These are phyloP conservation scores for Rhagium mordax DNA, from an alignment of 2,888 invertebrate genomes.

Conservation along the genomic window DNA sequence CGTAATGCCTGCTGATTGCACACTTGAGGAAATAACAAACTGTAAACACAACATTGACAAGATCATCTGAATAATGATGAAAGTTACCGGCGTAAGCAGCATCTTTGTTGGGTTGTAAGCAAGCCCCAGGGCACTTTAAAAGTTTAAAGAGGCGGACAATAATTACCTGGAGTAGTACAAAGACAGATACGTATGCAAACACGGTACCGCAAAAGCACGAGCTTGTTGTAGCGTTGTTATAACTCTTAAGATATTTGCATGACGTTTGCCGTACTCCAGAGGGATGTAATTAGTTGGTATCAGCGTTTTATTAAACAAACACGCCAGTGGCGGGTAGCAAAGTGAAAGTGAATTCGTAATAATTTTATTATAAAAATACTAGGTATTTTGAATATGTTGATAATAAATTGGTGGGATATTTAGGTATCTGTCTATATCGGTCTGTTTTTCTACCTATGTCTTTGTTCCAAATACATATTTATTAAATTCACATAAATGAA, in stretches of 20 bases:
- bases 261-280: slow-evolving; percentile 48
- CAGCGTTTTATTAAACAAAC: slow-evolving; percentile 59
- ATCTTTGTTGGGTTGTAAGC: slow-evolving; percentile 40
- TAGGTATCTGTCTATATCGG: too few relatives aligned
- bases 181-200: slow-evolving; percentile 45
- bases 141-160: slow-evolving; percentile 39
- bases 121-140: slow-evolving; percentile 37
- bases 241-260: slow-evolving; percentile 53
- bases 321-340: background rate
- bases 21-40: background rate
- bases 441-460: too few relatives aligned
- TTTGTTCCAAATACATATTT: too few relatives aligned
- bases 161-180: slow-evolving; percentile 41
- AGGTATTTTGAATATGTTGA: too few relatives aligned
- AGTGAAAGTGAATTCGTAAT: background rate
- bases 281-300: slow-evolving; percentile 57
- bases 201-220: slow-evolving; percentile 45
- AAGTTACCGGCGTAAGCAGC: background rate
- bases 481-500: too few relatives aligned
- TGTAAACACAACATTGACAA: background rate
- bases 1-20: background rate
- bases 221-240: slow-evolving; percentile 44
- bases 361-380: too few relatives aligned
- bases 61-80: background rate
- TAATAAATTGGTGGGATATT: too few relatives aligned